A percentile compares a stretch with the other conserved stretches of the same genome.
These are phyloP conservation scores for Salmo trutta DNA, from an alignment of 2,797 vertebrate genomes.

Conservation along the genomic window DNA sequence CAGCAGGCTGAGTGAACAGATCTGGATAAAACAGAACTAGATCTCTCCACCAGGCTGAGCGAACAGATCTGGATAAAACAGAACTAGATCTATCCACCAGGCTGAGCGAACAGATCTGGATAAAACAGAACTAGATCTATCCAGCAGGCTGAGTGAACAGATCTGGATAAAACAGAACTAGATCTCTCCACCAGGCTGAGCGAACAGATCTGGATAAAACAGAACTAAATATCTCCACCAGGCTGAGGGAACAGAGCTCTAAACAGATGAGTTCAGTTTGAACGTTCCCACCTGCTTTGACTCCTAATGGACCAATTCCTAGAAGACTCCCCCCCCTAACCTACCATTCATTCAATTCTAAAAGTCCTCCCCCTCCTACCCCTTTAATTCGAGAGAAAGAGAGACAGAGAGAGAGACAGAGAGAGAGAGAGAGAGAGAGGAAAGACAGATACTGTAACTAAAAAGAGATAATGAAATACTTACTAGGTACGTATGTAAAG, in stretches of 20 bases:
- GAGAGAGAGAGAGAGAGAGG: too few species aligned
- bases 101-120: neutral
- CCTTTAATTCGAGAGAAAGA: neutral
- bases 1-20: neutral
- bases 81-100: neutral
- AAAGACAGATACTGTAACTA: too few species aligned
- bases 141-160: too few species aligned
- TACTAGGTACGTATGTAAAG: slow-evolving; percentile 3
- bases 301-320: slow-evolving; percentile 39
- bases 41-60: neutral
- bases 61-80: slow-evolving; percentile 12
- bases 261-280: slow-evolving; percentile 32
- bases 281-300: slow-evolving; percentile 39
- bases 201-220: slow-evolving; percentile 14
- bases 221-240: neutral
- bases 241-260: neutral
- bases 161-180: too few species aligned
- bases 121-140: too few species aligned
- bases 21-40: too few species aligned
- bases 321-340: slow-evolving; percentile 21
- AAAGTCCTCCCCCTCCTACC: neutral
- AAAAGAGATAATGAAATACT: too few species aligned
- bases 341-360: slow-evolving; percentile 10
- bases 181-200: too few species aligned
- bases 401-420: too few species aligned